These are phyloP conservation scores for Squalus acanthias DNA, from an alignment of 2,797 vertebrate genomes.

Conservation along the genomic window DNA sequence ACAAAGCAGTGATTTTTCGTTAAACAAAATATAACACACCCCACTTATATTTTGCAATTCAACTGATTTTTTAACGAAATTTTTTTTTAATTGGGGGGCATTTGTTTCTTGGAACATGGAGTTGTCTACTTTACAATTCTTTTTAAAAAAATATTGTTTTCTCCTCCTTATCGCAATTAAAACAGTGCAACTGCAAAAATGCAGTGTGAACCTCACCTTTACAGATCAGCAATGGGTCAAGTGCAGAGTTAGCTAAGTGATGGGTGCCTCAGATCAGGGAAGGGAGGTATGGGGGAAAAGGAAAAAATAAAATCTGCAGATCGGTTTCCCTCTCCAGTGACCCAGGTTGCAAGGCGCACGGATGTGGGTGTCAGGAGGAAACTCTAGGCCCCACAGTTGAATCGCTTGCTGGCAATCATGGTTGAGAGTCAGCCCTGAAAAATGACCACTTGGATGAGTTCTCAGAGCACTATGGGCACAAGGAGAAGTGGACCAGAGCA, in stretches of 20 bases:
- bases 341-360: background rate
- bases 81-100: background rate
- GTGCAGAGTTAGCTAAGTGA: background rate
- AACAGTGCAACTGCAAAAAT: background rate
- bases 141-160: background rate
- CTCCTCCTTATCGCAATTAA: background rate
- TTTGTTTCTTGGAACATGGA: too few relatives aligned
- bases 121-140: background rate
- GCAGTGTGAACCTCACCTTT: background rate
- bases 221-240: background rate
- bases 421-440: background rate
- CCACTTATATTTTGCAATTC: slow-evolving; percentile 8
- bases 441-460: background rate
- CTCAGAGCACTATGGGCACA: background rate
- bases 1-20: background rate
- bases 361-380: background rate
- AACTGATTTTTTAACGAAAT: background rate
- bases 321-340: background rate
- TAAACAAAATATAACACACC: background rate
- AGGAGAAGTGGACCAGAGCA: background rate
- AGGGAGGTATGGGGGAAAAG: too few relatives aligned
- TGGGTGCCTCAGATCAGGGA: background rate
- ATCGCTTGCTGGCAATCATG: background rate
- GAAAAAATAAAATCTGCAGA: background rate
- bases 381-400: background rate